Evolutionary conservation across 2,888 invertebrate species (phyloP).

Genomic region (Andrena bicolor): DNA sequence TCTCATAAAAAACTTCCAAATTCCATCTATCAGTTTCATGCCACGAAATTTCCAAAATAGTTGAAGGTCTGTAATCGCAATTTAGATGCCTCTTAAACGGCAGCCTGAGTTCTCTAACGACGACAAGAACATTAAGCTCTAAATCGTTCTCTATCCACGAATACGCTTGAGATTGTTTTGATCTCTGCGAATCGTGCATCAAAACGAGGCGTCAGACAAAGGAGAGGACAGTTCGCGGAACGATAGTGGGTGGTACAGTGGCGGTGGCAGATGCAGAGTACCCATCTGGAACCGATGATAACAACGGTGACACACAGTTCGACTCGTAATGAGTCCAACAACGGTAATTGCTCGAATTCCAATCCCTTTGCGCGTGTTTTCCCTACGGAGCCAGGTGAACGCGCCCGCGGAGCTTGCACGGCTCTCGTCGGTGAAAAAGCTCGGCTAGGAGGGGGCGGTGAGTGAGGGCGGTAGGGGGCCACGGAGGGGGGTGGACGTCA

Average conservation of each 20-base stretch:
- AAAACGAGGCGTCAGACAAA: constrained; percentile 12
- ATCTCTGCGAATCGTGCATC: not conserved
- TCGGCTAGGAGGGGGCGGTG: not conserved
- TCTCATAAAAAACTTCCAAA: no score
- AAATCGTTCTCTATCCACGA: no score
- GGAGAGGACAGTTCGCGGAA: constrained; percentile 6
- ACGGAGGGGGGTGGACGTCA: constrained; percentile 17
- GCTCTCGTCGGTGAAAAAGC: constrained; percentile 15
- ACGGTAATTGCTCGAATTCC: constrained; percentile 39
- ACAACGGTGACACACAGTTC: constrained; percentile 23
- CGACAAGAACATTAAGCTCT: no score
- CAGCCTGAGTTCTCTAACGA: no score
- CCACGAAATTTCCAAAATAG: no score
- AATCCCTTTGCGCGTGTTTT: constrained; percentile 22
- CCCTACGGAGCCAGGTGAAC: constrained; percentile 11
- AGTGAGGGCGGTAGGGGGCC: not conserved
- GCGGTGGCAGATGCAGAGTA: constrained; percentile 8
- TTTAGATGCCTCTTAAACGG: no score
- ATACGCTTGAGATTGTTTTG: not conserved
- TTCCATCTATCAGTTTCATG: no score
- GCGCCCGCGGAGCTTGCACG: constrained; percentile 9
- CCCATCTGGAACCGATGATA: constrained; percentile 21
- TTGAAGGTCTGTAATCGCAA: no score
- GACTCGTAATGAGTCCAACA: constrained; percentile 29
- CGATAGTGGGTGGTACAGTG: constrained; percentile 4